Evolutionary conservation across 2,888 invertebrate species (phyloP), one percentile per base, ranked within the genome.

Genomic region (Mylabris sibirica): DNA sequence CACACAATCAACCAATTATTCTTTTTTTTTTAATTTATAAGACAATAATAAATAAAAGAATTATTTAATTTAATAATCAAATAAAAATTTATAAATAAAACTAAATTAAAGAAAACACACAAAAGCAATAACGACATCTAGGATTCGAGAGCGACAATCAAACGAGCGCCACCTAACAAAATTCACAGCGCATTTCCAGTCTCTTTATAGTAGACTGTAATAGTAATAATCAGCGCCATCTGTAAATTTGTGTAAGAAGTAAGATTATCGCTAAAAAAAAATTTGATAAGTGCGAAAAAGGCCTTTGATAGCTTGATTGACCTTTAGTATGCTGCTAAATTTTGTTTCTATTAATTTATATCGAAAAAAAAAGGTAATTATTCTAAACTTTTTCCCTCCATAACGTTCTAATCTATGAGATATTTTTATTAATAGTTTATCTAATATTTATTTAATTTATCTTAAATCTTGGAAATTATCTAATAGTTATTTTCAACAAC

Each of bases 371-470:
- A 53, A 53, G 49, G 49, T 53, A 53, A 22, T 22, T 53, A 53
- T 53, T 53, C 8, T 3, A n/a, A 20, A 49, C 17, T 20, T 49
- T 49, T 49, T 17, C 49, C 17, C 49, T 24, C 12, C 8, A 30
- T 30, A 30, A 30, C 8, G 2, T 53, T 53, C 12, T 26, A 26
- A 26, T 26, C 8, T 53, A 1, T 53, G 20, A n/a, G 22, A 75
- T 79, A 70, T 76, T 76, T 74, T 86, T 84, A 12, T 53, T 53
- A 11, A 22, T 53, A 11, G 3, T 24, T 53, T n/a, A 57, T 57
- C 26, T 14, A 26, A 14, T 57, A 57, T 57, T 57, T 57, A 26
- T 87, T 90, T 89, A 72, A 72, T 70, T 96, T 63, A 57, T 57
- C 57, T 24, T 1, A 26, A 57, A 57, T 57, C 57, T 57, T n/a